Evolutionary conservation across 1,140 invertebrate genomes (phyloP).

Genomic region (Bactericera cockerelli): DNA sequence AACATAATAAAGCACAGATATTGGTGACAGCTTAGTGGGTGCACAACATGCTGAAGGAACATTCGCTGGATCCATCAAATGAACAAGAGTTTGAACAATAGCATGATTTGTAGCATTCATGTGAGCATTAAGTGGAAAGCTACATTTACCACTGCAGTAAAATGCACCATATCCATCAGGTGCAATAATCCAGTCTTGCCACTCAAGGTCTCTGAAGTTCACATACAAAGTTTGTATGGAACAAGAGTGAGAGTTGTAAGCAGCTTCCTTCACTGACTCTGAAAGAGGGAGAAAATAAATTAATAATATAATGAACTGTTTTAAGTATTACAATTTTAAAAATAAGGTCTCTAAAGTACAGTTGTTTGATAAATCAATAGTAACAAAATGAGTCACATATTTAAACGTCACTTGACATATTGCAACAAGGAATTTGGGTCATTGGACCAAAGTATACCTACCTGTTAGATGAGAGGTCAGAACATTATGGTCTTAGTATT

Average conservation of each 20-base stretch:
- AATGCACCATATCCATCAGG: slow-evolving; percentile 87
- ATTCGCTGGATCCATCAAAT: slow-evolving; percentile 61
- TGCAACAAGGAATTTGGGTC: too few species aligned
- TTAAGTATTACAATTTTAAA: too few species aligned
- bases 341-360: too few species aligned
- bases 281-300: background rate
- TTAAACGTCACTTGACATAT: too few species aligned
- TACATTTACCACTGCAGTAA: slow-evolving; percentile 86
- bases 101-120: slow-evolving; percentile 95
- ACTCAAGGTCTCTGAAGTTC: slow-evolving; percentile 75
- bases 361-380: too few species aligned
- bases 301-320: too few species aligned
- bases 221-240: slow-evolving; percentile 80
- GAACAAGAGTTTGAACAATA: slow-evolving; percentile 83
- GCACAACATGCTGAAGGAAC: slow-evolving; percentile 83
- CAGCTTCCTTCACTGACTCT: background rate
- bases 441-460: too few species aligned
- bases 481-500: too few species aligned
- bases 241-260: slow-evolving; percentile 32
- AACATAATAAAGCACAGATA: slow-evolving; percentile 77
- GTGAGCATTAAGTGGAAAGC: slow-evolving; percentile 76
- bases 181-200: slow-evolving; percentile 93
- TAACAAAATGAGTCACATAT: too few species aligned
- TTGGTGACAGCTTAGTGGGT: slow-evolving; percentile 73
- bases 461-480: too few species aligned